Evolutionary conservation across 2,888 invertebrate species (phyloP).

Genomic region (Mellilla xanthometata): DNA sequence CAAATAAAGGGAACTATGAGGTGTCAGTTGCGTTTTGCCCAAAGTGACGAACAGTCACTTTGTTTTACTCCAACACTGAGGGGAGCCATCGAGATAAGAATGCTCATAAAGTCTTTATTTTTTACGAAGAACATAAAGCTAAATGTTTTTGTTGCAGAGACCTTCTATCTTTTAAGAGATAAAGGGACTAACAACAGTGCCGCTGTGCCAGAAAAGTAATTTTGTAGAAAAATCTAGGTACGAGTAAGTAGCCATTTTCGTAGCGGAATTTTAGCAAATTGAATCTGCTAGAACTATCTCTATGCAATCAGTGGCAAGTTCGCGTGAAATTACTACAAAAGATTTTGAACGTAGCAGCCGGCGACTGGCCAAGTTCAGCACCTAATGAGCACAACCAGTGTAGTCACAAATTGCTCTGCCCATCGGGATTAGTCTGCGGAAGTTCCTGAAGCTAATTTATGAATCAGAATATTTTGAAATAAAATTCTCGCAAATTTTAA

Average conservation of each 20-base stretch:
- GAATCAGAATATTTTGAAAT: background rate
- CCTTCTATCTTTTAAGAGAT: conserved; percentile 10
- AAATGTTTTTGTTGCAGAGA: conserved; percentile 17
- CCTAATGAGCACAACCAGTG: conserved; percentile 17
- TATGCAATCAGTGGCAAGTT: conserved; percentile 24
- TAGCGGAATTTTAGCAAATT: conserved; percentile 7
- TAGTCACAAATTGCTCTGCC: conserved; percentile 13
- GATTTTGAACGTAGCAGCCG: conserved; percentile 31
- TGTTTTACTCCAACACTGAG: conserved; percentile 13
- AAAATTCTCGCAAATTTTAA: too few species aligned
- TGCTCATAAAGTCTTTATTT: conserved; percentile 21
- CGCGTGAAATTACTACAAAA: conserved; percentile 29
- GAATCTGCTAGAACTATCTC: conserved; percentile 18
- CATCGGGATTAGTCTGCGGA: conserved; percentile 10
- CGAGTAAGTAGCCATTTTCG: conserved; percentile 1
- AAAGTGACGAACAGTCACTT: conserved; percentile 7
- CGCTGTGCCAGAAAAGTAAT: conserved; percentile 1
- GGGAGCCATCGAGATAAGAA: conserved; percentile 14
- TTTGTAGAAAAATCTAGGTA: background rate
- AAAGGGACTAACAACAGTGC: conserved; percentile 6
- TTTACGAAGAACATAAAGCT: conserved; percentile 17
- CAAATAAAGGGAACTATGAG: conserved; percentile 15
- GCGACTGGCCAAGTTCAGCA: conserved; percentile 28
- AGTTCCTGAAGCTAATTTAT: conserved; percentile 5
- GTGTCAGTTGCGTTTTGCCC: conserved; percentile 17